Evolutionary conservation across 1,140 invertebrate genomes (phyloP).

Genomic region (Sarcophaga peregrina): DNA sequence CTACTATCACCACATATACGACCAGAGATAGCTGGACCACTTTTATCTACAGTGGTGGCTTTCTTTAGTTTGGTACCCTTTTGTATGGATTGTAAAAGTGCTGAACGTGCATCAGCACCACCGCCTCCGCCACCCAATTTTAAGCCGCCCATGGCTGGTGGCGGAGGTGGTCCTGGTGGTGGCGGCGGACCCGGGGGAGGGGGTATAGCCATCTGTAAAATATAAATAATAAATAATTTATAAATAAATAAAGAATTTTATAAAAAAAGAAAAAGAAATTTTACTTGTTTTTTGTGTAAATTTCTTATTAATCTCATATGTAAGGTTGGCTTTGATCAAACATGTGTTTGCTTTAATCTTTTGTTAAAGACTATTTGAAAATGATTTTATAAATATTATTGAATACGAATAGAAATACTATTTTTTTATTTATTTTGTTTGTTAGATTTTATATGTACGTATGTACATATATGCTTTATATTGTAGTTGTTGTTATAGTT

Average conservation of each 20-base stretch:
- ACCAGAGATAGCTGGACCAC: constrained; percentile 80
- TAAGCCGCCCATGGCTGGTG: constrained; percentile 67
- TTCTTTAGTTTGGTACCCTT: constrained; percentile 86
- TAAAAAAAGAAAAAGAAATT: background rate
- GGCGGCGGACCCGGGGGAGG: constrained; percentile 73
- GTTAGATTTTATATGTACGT: no score
- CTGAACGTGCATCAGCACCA: constrained; percentile 73
- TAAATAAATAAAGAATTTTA: background rate
- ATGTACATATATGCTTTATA: no score
- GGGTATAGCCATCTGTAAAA: constrained; percentile 68
- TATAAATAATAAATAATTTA: background rate
- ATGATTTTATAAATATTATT: background rate
- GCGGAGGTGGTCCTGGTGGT: constrained; percentile 74
- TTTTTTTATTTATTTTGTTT: no score
- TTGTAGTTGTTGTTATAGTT: background rate
- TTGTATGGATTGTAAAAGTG: constrained; percentile 84
- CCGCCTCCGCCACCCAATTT: constrained; percentile 64
- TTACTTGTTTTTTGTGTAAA: background rate
- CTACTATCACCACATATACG: constrained; percentile 49
- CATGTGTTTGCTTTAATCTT: constrained; percentile 15
- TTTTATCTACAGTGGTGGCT: constrained; percentile 88
- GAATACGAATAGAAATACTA: no score
- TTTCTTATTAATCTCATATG: constrained; percentile 11
- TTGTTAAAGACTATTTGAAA: background rate
- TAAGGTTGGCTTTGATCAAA: background rate